phyloP scores from a whole-genome alignment of 2,113 vertebrate genomes.

The Cyrtonyx montezumae region DNA sequence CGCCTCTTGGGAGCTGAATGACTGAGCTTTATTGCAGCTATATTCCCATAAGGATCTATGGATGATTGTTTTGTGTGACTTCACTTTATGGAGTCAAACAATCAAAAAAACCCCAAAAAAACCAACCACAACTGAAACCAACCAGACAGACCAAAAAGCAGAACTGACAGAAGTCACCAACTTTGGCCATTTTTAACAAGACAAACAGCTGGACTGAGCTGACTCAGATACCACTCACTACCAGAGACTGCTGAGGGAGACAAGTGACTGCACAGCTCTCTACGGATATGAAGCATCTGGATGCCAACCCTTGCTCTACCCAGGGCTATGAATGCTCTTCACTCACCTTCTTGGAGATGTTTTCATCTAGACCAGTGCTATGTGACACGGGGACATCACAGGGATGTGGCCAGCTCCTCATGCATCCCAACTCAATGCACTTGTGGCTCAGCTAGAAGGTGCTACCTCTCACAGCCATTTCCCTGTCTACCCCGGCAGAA shows the following conservation, averaged over 20 bases:
- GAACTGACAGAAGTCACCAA: background rate
- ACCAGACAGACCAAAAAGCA: background rate
- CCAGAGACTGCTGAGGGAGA: background rate
- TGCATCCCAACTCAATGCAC: rapidly evolving
- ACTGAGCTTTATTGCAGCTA: slow-evolving; percentile 4
- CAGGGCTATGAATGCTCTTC: background rate
- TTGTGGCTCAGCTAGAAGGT: background rate
- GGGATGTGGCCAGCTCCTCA: background rate
- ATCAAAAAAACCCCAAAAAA: background rate
- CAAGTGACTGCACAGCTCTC: background rate
- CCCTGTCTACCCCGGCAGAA: background rate
- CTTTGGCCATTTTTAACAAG: background rate
- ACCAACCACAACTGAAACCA: background rate
- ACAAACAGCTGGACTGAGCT: background rate
- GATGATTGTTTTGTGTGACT: background rate
- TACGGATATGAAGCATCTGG: background rate
- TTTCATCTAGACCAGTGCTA: rapidly evolving
- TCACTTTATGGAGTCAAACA: background rate
- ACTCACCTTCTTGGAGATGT: background rate
- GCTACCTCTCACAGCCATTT: background rate
- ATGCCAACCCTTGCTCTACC: background rate
- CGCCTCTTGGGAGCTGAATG: background rate
- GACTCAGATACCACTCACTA: slow-evolving; percentile 14
- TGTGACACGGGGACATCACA: rapidly evolving
- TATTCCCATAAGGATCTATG: background rate